Conservation (phyloP, 2,113 vertebrate genomes). For the Vireo altiloquus region DNA sequence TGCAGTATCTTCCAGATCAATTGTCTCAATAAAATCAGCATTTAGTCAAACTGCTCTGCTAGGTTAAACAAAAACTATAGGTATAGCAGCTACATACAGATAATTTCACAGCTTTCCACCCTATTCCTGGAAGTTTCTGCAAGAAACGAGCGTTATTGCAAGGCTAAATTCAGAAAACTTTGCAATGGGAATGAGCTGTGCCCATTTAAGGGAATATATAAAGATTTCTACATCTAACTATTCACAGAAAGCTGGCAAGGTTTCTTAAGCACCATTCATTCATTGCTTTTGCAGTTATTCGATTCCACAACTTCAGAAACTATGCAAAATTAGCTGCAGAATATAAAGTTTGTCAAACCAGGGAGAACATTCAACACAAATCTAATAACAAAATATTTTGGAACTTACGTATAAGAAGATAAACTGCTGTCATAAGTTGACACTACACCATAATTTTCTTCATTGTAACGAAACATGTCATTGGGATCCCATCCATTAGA, state of each 20-base stretch:
- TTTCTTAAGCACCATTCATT: slow-evolving; percentile 44
- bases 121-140: not conserved
- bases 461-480: slow-evolving; percentile 99
- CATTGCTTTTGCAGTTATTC: slow-evolving; percentile 13
- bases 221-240: slow-evolving; percentile 17
- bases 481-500: slow-evolving; percentile 99
- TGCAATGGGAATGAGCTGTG: not conserved
- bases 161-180: not conserved
- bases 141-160: not conserved
- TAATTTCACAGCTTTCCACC: not conserved
- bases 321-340: not conserved
- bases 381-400: slow-evolving; percentile 16
- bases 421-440: slow-evolving; percentile 99
- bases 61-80: not conserved
- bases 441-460: slow-evolving; percentile 96
- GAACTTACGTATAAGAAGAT: slow-evolving; percentile 95
- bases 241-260: slow-evolving; percentile 40
- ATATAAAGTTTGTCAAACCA: not conserved
- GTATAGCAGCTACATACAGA: not conserved
- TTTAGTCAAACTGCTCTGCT: not conserved
- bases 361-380: slow-evolving; percentile 30
- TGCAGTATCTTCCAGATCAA: not conserved
- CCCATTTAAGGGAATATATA: slow-evolving; percentile 57
- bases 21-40: not conserved
- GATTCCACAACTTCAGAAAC: not conserved